These are phyloP conservation scores for Mobula hypostoma DNA, from an alignment of 2,113 vertebrate genomes.

Conservation along the genomic window DNA sequence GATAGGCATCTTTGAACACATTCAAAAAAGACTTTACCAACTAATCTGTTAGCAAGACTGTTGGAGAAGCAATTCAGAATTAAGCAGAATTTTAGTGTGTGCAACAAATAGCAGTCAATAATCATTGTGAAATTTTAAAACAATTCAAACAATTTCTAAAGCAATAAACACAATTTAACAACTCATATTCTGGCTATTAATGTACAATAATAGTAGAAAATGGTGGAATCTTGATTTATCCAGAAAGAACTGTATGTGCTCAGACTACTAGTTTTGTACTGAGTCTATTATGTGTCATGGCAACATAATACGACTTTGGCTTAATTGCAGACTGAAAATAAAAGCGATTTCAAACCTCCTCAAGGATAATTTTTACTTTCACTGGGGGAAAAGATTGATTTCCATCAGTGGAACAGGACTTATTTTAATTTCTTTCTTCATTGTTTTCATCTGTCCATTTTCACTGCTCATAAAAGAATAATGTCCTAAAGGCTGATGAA, in stretches of 20 bases:
- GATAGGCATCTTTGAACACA: neutral
- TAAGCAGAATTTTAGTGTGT: neutral
- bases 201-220: conserved; percentile 6
- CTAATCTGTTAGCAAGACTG: neutral
- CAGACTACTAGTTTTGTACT: neutral
- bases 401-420: neutral
- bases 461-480: neutral
- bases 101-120: neutral
- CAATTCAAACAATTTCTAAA: neutral
- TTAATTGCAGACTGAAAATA: neutral
- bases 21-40: neutral
- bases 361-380: neutral
- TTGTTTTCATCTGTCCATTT: neutral
- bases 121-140: neutral
- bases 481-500: neutral
- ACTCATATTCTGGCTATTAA: neutral
- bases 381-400: too few relatives aligned
- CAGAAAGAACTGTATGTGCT: neutral
- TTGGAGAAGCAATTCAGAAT: neutral
- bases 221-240: neutral
- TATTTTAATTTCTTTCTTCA: neutral
- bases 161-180: neutral
- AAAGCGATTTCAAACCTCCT: neutral
- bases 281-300: neutral
- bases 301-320: neutral